phyloP scores from a whole-genome alignment of 2,888 invertebrate species.

The Rhagium mordax region DNA sequence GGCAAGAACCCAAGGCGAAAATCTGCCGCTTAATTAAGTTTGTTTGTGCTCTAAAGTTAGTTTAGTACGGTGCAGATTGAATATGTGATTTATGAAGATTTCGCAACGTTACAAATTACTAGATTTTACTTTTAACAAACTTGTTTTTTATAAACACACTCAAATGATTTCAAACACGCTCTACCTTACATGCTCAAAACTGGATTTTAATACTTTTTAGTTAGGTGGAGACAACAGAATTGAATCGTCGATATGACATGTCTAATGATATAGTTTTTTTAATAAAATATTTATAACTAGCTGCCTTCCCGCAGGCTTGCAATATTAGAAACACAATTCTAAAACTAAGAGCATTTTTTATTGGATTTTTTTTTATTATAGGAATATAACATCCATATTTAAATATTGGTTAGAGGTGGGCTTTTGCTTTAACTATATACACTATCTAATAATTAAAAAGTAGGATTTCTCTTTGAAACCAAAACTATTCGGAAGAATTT shows the following conservation, averaged over 20 bases:
- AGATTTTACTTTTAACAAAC: background rate
- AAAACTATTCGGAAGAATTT: background rate
- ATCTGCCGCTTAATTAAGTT: background rate
- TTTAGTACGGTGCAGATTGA: slow-evolving; percentile 26
- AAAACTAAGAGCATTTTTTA: slow-evolving; percentile 52
- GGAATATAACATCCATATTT: slow-evolving; percentile 39
- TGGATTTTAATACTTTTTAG: slow-evolving; percentile 15
- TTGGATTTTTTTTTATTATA: slow-evolving; percentile 45
- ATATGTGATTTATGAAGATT: background rate
- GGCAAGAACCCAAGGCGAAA: background rate
- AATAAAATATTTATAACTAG: slow-evolving; percentile 37
- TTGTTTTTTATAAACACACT: slow-evolving; percentile 9
- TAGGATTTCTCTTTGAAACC: slow-evolving; percentile 11
- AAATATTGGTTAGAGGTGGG: slow-evolving; percentile 41
- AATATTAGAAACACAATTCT: slow-evolving; percentile 52
- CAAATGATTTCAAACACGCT: slow-evolving; percentile 15
- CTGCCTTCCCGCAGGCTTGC: slow-evolving; percentile 38
- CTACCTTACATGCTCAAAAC: slow-evolving; percentile 7
- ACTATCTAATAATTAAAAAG: slow-evolving; percentile 21
- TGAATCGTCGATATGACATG: slow-evolving; percentile 6
- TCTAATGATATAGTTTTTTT: slow-evolving; percentile 30
- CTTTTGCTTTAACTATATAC: slow-evolving; percentile 31
- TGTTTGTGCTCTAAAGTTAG: slow-evolving; percentile 16
- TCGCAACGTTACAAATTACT: background rate
- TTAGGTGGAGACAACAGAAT: background rate